These are phyloP conservation scores for Akabosia matsudoensis DNA, from an alignment of 1,140 invertebrate genomes.

Conservation along the genomic window DNA sequence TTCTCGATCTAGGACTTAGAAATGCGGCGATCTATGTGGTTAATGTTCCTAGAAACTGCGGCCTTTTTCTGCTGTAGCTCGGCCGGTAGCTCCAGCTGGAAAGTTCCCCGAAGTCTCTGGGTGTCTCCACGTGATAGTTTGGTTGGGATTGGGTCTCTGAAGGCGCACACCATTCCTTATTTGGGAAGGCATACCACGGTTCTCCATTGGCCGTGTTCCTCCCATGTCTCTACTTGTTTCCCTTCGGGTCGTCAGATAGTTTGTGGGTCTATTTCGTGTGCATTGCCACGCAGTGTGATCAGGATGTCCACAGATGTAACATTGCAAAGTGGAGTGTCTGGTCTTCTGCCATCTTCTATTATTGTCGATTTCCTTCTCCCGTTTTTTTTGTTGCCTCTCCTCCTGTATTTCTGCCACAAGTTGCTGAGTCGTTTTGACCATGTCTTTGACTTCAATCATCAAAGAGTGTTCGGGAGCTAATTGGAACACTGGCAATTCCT, in stretches of 20 bases:
- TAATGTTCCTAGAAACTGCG: neutral
- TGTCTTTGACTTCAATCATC: neutral
- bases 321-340: neutral
- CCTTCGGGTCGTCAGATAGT: too few relatives aligned
- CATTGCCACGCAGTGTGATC: neutral
- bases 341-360: neutral
- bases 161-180: too few relatives aligned
- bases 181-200: too few relatives aligned
- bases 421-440: neutral
- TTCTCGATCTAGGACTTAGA: too few relatives aligned
- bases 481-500: neutral
- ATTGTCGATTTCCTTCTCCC: neutral
- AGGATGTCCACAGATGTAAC: neutral
- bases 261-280: neutral
- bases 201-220: too few relatives aligned
- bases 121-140: too few relatives aligned
- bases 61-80: neutral
- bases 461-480: neutral
- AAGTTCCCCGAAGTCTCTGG: neutral
- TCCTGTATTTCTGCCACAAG: neutral
- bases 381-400: neutral
- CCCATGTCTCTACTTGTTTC: too few relatives aligned
- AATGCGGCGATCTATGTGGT: neutral
- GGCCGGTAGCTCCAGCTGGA: neutral
- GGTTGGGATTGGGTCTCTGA: too few relatives aligned